Percentiles rank a stretch among this genome's conserved stretches.
phyloP scores from a whole-genome alignment of 2,113 vertebrate genomes.

The Butorides virescens region DNA sequence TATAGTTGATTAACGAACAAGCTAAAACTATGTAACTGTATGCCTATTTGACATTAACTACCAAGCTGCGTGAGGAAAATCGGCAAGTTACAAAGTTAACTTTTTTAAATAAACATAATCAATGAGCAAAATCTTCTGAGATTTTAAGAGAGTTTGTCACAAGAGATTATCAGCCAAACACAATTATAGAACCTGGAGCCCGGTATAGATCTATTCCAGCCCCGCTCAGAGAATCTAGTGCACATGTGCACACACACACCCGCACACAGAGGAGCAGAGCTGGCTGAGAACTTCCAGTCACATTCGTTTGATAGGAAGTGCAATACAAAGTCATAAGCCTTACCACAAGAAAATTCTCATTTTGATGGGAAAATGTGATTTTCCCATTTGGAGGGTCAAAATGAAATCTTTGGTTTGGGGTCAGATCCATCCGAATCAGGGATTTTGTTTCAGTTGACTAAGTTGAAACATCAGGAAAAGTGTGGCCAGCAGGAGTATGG shows the following conservation, averaged over 20 bases:
- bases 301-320: background rate
- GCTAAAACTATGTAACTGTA: background rate
- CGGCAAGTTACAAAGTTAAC: background rate
- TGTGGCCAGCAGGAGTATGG: no score
- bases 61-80: background rate
- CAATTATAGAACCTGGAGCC: background rate
- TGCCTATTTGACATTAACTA: background rate
- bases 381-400: background rate
- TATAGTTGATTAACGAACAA: background rate
- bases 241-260: fast-evolving
- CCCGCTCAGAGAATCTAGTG: background rate
- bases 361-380: background rate
- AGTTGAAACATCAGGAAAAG: background rate
- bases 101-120: background rate
- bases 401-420: background rate
- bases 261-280: background rate
- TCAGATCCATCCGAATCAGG: background rate
- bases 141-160: background rate
- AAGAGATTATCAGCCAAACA: background rate
- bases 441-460: background rate
- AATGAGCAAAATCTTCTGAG: background rate
- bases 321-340: background rate
- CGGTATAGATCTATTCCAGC: background rate
- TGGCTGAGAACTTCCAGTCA: background rate
- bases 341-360: background rate